Conservation (phyloP, 2,797 vertebrate species). For the Margarornis squamiger region DNA sequence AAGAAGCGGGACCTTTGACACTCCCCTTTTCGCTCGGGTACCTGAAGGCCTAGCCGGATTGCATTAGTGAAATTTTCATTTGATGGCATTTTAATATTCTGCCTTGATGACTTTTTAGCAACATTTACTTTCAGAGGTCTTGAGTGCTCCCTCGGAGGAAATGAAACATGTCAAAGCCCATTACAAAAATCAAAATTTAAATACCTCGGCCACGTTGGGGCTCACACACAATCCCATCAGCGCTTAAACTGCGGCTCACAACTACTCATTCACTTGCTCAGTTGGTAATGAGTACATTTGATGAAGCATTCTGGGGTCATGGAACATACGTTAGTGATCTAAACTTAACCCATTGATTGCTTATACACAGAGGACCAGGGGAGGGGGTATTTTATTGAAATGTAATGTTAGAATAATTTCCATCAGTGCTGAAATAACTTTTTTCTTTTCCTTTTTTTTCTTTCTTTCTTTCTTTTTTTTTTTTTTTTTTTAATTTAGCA, state of each 20-base stretch:
- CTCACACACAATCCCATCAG: constrained; percentile 97
- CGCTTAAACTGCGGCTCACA: constrained; percentile 90
- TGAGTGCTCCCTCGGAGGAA: constrained; percentile 97
- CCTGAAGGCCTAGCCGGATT: constrained; percentile 95
- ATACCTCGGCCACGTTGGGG: constrained; percentile 97
- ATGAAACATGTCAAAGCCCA: constrained; percentile 99
- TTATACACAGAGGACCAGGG: constrained; percentile 87
- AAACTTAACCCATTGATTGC: constrained; percentile 98
- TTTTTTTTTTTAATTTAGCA: neutral
- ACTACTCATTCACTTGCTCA: constrained; percentile 96
- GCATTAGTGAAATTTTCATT: constrained; percentile 99
- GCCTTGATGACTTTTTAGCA: constrained; percentile 99
- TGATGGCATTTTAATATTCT: constrained; percentile 99
- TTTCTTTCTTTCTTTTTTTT: neutral
- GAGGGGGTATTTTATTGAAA: constrained; percentile 89
- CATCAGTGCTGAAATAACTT: constrained; percentile 11
- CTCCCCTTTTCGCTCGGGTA: constrained; percentile 87
- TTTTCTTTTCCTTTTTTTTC: neutral
- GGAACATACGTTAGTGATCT: constrained; percentile 98
- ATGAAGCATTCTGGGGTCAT: constrained; percentile 99
- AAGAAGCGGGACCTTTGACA: constrained; percentile 89
- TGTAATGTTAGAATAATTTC: constrained; percentile 87
- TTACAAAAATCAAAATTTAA: constrained; percentile 99
- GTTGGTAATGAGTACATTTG: constrained; percentile 99
- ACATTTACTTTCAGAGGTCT: constrained; percentile 99